These are phyloP conservation scores for Nixonia krombeini DNA, from an alignment of 1,140 invertebrate species.

Conservation along the genomic window DNA sequence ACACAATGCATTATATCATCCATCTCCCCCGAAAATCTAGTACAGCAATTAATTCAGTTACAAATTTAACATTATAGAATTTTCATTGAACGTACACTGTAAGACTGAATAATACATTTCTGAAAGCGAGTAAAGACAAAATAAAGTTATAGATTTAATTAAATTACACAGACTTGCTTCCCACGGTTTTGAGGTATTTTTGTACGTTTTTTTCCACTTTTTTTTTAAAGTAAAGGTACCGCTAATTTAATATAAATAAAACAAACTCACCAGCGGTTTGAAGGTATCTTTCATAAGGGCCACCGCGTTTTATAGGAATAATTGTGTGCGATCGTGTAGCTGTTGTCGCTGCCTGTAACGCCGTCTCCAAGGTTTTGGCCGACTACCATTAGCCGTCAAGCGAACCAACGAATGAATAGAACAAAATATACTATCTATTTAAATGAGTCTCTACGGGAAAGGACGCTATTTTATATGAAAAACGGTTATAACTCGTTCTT, in stretches of 20 bases:
- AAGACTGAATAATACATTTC: too few relatives aligned
- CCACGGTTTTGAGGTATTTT: not conserved
- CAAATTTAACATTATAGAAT: not conserved
- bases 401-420: slow-evolving; percentile 71
- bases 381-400: slow-evolving; percentile 71
- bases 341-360: slow-evolving; percentile 78
- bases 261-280: slow-evolving; percentile 81
- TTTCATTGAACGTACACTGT: too few relatives aligned
- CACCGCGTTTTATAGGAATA: slow-evolving; percentile 80
- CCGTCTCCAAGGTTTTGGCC: slow-evolving; percentile 75
- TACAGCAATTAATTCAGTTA: slow-evolving; percentile 39
- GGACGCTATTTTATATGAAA: slow-evolving; percentile 15
- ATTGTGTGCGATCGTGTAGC: slow-evolving; percentile 80
- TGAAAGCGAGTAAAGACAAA: too few relatives aligned
- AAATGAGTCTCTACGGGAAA: slow-evolving; percentile 39
- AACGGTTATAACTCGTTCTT: too few relatives aligned
- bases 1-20: slow-evolving; percentile 55
- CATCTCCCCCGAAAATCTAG: slow-evolving; percentile 48
- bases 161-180: too few relatives aligned
- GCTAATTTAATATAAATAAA: slow-evolving; percentile 66
- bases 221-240: slow-evolving; percentile 8
- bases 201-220: slow-evolving; percentile 5
- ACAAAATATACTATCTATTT: slow-evolving; percentile 65
- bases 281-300: slow-evolving; percentile 83
- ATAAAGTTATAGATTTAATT: too few relatives aligned